Evolutionary conservation across 2,888 invertebrate genomes (phyloP).

Genomic region (Crocallis elinguaria): DNA sequence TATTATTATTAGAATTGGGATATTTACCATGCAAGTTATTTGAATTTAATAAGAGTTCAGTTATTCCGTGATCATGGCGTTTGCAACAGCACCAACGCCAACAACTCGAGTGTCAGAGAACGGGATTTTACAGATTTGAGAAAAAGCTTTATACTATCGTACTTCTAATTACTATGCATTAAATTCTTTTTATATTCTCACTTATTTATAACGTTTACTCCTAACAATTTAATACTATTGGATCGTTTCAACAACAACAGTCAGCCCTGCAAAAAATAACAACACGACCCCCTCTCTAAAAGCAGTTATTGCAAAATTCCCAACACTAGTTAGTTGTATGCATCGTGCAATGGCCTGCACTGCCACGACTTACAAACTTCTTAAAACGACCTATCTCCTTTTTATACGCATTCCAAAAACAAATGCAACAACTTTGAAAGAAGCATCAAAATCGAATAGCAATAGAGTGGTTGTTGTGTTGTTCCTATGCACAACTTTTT

Average conservation of each 20-base stretch:
- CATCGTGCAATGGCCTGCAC: constrained; percentile 84
- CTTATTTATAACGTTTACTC: too few relatives aligned
- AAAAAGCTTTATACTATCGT: too few relatives aligned
- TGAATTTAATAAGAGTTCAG: too few relatives aligned
- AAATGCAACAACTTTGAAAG: background rate
- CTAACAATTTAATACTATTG: too few relatives aligned
- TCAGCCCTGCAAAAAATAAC: constrained; percentile 13
- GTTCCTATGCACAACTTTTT: constrained; percentile 56
- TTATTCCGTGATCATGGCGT: too few relatives aligned
- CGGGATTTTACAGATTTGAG: too few relatives aligned
- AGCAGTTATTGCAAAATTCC: constrained; percentile 43
- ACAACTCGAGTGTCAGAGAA: too few relatives aligned
- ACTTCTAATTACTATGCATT: too few relatives aligned
- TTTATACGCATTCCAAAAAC: constrained; percentile 30
- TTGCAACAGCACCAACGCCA: too few relatives aligned
- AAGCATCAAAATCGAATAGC: constrained; percentile 31
- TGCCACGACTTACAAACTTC: constrained; percentile 53
- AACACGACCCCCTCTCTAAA: constrained; percentile 41
- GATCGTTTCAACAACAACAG: constrained; percentile 4
- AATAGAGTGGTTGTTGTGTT: constrained; percentile 3
- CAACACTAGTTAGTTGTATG: constrained; percentile 83
- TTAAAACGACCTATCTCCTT: constrained; percentile 51
- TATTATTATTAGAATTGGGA: too few relatives aligned
- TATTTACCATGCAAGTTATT: too few relatives aligned
- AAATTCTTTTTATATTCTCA: too few relatives aligned